These are phyloP conservation scores for Passerina amoena DNA, from an alignment of 2,113 vertebrate species.

Conservation along the genomic window DNA sequence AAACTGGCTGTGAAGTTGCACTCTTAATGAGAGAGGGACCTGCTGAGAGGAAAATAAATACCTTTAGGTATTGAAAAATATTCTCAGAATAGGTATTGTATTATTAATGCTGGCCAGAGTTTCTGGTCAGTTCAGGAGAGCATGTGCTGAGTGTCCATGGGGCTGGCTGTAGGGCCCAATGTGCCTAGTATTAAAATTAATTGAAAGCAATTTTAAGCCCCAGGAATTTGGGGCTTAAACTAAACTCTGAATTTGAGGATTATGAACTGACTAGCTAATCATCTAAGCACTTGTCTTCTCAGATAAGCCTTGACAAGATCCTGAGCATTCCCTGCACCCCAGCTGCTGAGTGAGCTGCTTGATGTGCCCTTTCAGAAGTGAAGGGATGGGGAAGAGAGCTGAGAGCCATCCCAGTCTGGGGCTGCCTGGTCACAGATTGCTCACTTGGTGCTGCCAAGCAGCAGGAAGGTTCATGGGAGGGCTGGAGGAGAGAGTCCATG, in stretches of 20 bases:
- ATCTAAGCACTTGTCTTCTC: background rate
- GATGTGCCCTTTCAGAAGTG: background rate
- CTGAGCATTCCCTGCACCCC: background rate
- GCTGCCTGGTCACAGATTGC: background rate
- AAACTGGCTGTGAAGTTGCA: background rate
- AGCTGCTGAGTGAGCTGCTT: background rate
- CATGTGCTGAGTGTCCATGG: background rate
- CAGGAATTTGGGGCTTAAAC: constrained; percentile 10
- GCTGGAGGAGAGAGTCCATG: background rate
- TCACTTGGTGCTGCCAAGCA: background rate
- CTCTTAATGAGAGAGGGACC: background rate
- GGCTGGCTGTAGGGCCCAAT: background rate
- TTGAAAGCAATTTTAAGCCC: background rate
- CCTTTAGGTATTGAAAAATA: background rate
- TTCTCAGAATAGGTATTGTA: rapidly evolving
- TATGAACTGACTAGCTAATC: background rate
- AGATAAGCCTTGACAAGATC: background rate
- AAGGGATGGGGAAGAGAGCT: rapidly evolving
- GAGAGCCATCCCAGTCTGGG: background rate
- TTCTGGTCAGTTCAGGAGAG: background rate
- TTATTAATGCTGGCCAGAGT: background rate
- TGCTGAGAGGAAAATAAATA: background rate
- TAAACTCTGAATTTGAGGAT: background rate
- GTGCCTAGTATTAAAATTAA: background rate
- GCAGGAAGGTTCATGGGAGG: background rate